Base-by-base conservation (phyloP, 2,113 vertebrate species). In the Caracal caracal region DNA sequence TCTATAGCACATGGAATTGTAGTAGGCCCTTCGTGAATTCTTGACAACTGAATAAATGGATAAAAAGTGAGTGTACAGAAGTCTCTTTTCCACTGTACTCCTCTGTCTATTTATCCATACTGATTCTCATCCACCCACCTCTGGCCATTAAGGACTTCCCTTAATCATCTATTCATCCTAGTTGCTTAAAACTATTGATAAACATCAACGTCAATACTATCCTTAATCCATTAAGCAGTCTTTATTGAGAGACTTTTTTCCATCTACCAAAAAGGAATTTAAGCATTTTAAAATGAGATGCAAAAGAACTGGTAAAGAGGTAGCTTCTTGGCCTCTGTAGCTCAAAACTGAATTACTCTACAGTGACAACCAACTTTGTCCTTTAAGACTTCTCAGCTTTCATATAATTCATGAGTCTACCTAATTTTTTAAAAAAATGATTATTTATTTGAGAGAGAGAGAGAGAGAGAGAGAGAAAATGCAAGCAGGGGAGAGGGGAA, bases 151-250 rank as follows among this genome's bases (percentile, higher is more conserved):
- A 15, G 19, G 20, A 53, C 63, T 51, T 40, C 20, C 17, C 71
- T 71, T 96, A 89, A 83, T n/a, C 56, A 70, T 56, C 61, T 91
- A 37, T 85, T 89, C 61, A 87, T 79, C 28, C 78, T 4, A 81
- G 65, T 86, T 95, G 35, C 33, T 89, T 96, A 88, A 93, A 88
- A 70, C 30, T 89, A 56, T 37, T 95, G 26, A 47, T 89, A 73
- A 88, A 20, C 13, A 6, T 59, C 93, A 87, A 26, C 93, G 35
- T 92, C 43, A 81, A 35, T 86, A 26, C 30, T 91, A 49, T 82
- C 26, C 28, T 86, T 93, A 94, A 83, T 95, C 51, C 70, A 80
- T 73, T 96, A 89, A 88, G 40, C 40, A 86, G 35, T 73, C 56
- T 95, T 93, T 91, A 76, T 68, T 83, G 59, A 95, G 59, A 84